Conservation (phyloP, 2,113 vertebrate genomes). For the Chloebia gouldiae region DNA sequence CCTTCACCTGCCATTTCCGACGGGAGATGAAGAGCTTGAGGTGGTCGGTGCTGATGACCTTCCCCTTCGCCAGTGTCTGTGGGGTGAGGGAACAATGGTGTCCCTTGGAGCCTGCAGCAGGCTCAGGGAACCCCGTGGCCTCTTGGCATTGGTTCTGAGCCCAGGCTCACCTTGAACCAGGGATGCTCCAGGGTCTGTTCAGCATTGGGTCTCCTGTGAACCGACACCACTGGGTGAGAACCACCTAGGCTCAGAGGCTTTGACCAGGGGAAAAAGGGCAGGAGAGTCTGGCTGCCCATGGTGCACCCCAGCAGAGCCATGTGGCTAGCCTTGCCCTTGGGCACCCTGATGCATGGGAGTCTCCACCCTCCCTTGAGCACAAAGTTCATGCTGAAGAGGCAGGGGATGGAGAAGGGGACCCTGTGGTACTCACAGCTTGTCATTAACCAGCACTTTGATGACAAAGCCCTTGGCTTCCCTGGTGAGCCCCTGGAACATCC, state of each 20-base stretch:
- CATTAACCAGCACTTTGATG: slow-evolving; percentile 92
- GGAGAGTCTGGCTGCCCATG: background rate
- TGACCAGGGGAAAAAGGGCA: background rate
- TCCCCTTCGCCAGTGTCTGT: slow-evolving; percentile 89
- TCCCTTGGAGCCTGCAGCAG: background rate
- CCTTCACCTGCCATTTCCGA: slow-evolving; percentile 93
- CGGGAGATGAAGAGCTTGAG: slow-evolving; percentile 93
- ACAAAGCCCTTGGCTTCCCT: slow-evolving; percentile 94
- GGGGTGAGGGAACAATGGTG: background rate
- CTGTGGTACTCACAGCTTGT: slow-evolving; percentile 85
- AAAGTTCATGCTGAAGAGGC: background rate
- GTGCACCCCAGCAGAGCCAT: background rate
- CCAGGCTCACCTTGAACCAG: slow-evolving; percentile 92
- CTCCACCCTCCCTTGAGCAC: background rate
- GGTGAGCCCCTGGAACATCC: slow-evolving; percentile 89
- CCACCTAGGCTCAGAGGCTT: fast-evolving
- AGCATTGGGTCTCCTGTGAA: slow-evolving; percentile 87
- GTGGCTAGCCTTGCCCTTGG: background rate
- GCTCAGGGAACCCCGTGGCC: background rate
- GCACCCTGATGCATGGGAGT: fast-evolving
- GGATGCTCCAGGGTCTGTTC: slow-evolving; percentile 92
- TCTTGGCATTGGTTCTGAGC: fast-evolving
- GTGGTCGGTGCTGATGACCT: slow-evolving; percentile 87
- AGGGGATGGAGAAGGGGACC: fast-evolving
- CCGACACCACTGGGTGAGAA: background rate